Evolutionary conservation across 2,888 invertebrate genomes (phyloP), one percentile per base, ranked within the genome.

Genomic region (Ormyrus pomaceus): DNA sequence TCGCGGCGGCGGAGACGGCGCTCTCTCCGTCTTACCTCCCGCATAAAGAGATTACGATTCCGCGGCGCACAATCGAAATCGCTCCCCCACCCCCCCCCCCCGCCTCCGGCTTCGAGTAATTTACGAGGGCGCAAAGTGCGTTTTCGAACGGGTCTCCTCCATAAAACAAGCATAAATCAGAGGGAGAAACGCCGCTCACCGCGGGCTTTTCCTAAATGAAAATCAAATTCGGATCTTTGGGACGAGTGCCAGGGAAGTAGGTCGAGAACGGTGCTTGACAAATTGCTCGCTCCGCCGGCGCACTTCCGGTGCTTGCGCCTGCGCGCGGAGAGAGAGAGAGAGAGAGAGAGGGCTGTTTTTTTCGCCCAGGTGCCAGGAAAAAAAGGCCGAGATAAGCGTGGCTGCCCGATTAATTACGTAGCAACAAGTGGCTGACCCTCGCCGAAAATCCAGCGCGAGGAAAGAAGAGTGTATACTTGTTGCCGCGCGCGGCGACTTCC

Each of bases 171-270:
- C 55, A 68, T 80, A 72, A 77, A 80, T 73, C 76, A 80, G 53
- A 71, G 34, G 51, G 7, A 53, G 61, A 65, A 8, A 13, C 45
- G 48, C 6, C 56, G 64, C 66, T 74, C 75, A 61, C 76, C 71
- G 71, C 46, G 58, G 62, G 50, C 51, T 66, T 34, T 68, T 64
- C 59, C 51, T 66, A 76, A 79, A 79, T 76, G 72, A 81, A 81
- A 79, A 79, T 70, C 62, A 76, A 76, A 79, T 81, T 81, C 68
- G 45, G 72, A 72, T 75, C 72, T 75, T 80, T 68, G 82, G 77
- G 77, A 75, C 77, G 58, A 71, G 65, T 81, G 80, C 80, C 82
- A 81, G 77, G 59, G 65, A 82, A 82, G 76, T 82, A 66, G 82
- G 80, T 82, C 80, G 75, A 75, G 80, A 76, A 0, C 66, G 75